Evolutionary conservation across 2,113 vertebrate species (phyloP), one percentile per base, ranked within the genome.

Genomic region (Ranitomeya imitator): DNA sequence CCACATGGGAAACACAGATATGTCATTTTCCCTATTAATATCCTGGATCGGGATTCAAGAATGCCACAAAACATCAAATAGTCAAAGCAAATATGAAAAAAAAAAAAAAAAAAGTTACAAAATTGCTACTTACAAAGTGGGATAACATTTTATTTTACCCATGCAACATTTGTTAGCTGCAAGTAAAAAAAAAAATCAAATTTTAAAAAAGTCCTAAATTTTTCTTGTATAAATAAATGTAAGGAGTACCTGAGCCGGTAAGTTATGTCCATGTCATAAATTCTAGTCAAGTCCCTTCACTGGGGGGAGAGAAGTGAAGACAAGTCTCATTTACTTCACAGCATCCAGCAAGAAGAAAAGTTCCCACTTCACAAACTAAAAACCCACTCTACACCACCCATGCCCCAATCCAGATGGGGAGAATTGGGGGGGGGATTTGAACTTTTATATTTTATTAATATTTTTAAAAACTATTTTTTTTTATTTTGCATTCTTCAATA

Each of bases 291-390:
- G n/a, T 80, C 79, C 23, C 7, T 45, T 63, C 59, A 82, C 16
- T 82, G 14, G 78, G 59, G 79, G 79, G 7, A 82, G 4, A 52
- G 9, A 77, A 52, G 78, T 59, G 54, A 60, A 23, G 52, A 57
- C 55, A 81, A 82, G 79, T 63, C 59, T 82, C 18, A 82, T 63
- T 80, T 80, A 55, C 79, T 21, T 82, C 59, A 82, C 57, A 82
- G 26, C n/a, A 82, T 82, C 59, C 16, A 61, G 23, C 57, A 37
- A 45, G 10, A 57, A 81, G 55, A 37, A 61, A 61, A 60, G 26
- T 37, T 37, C 26, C 60, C 26, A 37, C 79, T 18, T 31, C 15
- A 61, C 57, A 81, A 26, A 81, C 6, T 31, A 61, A 37, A 45
- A 45, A 45, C 37, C 37, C 37, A 3, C 8, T 57, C 3, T 57